phyloP scores from a whole-genome alignment of 2,888 invertebrate species.

The Parnassius mnemosyne region DNA sequence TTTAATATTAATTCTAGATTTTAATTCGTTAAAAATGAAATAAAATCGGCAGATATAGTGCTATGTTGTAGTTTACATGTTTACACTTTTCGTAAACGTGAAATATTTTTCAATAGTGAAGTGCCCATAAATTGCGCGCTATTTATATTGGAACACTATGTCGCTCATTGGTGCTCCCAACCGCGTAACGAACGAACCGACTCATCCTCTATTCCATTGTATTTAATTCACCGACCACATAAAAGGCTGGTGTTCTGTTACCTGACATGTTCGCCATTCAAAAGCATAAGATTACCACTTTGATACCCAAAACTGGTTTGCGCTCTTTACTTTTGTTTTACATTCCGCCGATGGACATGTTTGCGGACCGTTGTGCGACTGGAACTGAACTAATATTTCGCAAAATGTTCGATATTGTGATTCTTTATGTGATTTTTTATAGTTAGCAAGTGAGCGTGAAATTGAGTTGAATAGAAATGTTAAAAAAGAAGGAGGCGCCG shows the following conservation, averaged over 20 bases:
- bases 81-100: neutral
- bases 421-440: slow-evolving; percentile 35
- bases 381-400: slow-evolving; percentile 15
- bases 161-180: slow-evolving; percentile 7
- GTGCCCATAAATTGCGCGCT: neutral
- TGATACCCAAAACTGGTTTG: slow-evolving; percentile 52
- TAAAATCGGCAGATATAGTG: too few species aligned
- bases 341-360: slow-evolving; percentile 50
- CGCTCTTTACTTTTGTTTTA: slow-evolving; percentile 41
- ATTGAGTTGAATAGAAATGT: slow-evolving; percentile 46
- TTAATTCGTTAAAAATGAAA: too few species aligned
- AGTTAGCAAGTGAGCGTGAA: slow-evolving; percentile 34
- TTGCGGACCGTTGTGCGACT: slow-evolving; percentile 28
- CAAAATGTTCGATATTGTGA: slow-evolving; percentile 37
- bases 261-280: slow-evolving; percentile 36
- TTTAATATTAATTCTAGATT: too few species aligned
- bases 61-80: too few species aligned
- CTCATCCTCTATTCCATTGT: slow-evolving; percentile 29
- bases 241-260: slow-evolving; percentile 42
- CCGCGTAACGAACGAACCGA: slow-evolving; percentile 28
- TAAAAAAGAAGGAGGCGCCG: slow-evolving; percentile 70
- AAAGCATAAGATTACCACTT: slow-evolving; percentile 50
- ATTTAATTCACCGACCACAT: slow-evolving; percentile 37
- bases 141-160: slow-evolving; percentile 5
- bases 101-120: neutral